Evolutionary conservation across 2,888 invertebrate species (phyloP).

Genomic region (Agriotes lineatus): DNA sequence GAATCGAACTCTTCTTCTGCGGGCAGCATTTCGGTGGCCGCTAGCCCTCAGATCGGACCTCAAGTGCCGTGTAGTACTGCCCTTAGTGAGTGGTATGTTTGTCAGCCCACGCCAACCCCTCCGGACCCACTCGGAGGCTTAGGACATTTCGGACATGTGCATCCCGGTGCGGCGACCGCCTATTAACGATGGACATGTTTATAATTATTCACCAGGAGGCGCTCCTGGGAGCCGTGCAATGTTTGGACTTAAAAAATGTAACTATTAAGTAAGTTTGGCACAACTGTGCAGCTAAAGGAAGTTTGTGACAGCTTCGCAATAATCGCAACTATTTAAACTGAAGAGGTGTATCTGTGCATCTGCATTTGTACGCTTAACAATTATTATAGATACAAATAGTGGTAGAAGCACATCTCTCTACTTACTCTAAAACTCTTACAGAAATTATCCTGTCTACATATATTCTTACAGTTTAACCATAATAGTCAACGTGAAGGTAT

Average conservation of each 20-base stretch:
- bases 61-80: slow-evolving; percentile 71
- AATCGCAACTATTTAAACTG: neutral
- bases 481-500: no score
- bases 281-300: slow-evolving; percentile 17
- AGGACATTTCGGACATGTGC: slow-evolving; percentile 71
- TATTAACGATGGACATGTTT: slow-evolving; percentile 70
- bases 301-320: slow-evolving; percentile 34
- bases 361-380: no score
- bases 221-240: no score
- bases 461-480: no score
- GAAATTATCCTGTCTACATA: no score
- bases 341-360: no score
- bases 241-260: slow-evolving; percentile 28
- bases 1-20: slow-evolving; percentile 85
- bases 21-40: slow-evolving; percentile 79
- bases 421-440: no score
- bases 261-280: slow-evolving; percentile 12
- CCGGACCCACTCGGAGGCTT: slow-evolving; percentile 75
- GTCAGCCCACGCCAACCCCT: slow-evolving; percentile 79
- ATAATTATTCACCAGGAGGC: no score
- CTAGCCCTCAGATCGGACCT: slow-evolving; percentile 67
- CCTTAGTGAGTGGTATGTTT: slow-evolving; percentile 84
- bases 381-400: no score
- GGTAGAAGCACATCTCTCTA: no score
- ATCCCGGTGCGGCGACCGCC: slow-evolving; percentile 79